Evolutionary conservation across 2,888 invertebrate species (phyloP).

Genomic region (Colletes collaris): DNA sequence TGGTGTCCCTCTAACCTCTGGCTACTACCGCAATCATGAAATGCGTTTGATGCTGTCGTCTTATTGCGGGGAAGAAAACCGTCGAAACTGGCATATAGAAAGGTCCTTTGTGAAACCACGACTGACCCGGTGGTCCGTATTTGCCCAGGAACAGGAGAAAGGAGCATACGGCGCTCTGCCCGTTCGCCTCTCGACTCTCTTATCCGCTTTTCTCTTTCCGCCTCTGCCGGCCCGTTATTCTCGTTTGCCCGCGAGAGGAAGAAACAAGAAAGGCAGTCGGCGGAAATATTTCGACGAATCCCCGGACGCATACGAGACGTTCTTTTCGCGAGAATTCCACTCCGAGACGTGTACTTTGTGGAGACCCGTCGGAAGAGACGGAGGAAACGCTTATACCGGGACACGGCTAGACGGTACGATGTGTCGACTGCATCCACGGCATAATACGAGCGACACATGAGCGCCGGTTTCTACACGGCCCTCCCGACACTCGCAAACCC

Average conservation of each 20-base stretch:
- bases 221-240: constrained; percentile 49
- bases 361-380: constrained; percentile 40
- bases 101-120: constrained; percentile 62
- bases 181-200: constrained; percentile 14
- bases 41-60: constrained; percentile 63
- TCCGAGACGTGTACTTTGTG: constrained; percentile 61
- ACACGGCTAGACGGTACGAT: constrained; percentile 16
- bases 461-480: constrained; percentile 38
- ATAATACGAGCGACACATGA: constrained; percentile 59
- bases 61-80: constrained; percentile 42
- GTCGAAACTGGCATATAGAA: constrained; percentile 39
- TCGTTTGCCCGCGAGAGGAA: constrained; percentile 50
- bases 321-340: constrained; percentile 61
- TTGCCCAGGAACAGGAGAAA: constrained; percentile 42
- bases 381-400: constrained; percentile 57
- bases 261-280: constrained; percentile 56
- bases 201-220: constrained; percentile 47
- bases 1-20: not conserved
- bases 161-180: constrained; percentile 32
- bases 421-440: constrained; percentile 41
- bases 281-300: constrained; percentile 72
- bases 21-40: constrained; percentile 53
- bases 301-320: constrained; percentile 64
- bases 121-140: constrained; percentile 53
- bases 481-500: constrained; percentile 52